A percentile compares a stretch with the other conserved stretches of the same genome.
Evolutionary conservation across 1,140 invertebrate species (phyloP).

Genomic region (Stegodyphus dumicola): DNA sequence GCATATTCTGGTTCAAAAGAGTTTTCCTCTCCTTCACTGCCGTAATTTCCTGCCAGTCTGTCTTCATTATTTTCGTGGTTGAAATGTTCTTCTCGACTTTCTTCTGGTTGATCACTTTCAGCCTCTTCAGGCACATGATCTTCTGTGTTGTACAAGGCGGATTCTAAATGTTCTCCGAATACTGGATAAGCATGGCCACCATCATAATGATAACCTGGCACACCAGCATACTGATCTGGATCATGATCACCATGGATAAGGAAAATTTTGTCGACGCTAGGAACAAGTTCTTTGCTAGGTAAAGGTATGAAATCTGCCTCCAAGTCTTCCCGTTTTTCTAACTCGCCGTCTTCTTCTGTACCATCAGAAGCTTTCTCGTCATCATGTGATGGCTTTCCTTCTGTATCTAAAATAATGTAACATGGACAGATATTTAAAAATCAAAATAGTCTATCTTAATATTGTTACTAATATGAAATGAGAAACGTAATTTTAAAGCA

Average conservation of each 20-base stretch:
- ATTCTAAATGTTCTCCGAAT: slow-evolving; percentile 43
- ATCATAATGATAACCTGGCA: slow-evolving; percentile 38
- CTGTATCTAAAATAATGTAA: not conserved
- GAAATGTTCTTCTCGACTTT: slow-evolving; percentile 3
- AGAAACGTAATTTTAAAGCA: too few species aligned
- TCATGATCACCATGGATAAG: slow-evolving; percentile 34
- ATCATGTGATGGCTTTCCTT: not conserved
- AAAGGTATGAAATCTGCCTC: slow-evolving; percentile 53
- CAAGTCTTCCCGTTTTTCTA: slow-evolving; percentile 39
- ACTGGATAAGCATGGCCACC: slow-evolving; percentile 42
- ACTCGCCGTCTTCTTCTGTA: slow-evolving; percentile 3
- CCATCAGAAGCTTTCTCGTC: slow-evolving; percentile 7
- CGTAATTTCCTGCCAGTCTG: slow-evolving; percentile 1
- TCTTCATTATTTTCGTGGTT: not conserved
- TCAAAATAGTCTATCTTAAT: too few species aligned
- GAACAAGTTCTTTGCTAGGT: slow-evolving; percentile 38
- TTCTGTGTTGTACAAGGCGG: slow-evolving; percentile 27
- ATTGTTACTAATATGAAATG: too few species aligned
- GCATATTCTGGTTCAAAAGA: slow-evolving; percentile 14
- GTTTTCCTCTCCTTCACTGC: slow-evolving; percentile 12
- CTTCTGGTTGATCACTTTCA: slow-evolving; percentile 7
- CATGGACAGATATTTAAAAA: too few species aligned
- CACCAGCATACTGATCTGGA: not conserved
- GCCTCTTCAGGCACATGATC: slow-evolving; percentile 28
- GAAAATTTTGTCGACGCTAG: slow-evolving; percentile 44